Percentiles rank a stretch among this genome's conserved stretches.
Evolutionary conservation across 2,888 invertebrate genomes (phyloP).

Genomic region (Oscheius sp.): DNA sequence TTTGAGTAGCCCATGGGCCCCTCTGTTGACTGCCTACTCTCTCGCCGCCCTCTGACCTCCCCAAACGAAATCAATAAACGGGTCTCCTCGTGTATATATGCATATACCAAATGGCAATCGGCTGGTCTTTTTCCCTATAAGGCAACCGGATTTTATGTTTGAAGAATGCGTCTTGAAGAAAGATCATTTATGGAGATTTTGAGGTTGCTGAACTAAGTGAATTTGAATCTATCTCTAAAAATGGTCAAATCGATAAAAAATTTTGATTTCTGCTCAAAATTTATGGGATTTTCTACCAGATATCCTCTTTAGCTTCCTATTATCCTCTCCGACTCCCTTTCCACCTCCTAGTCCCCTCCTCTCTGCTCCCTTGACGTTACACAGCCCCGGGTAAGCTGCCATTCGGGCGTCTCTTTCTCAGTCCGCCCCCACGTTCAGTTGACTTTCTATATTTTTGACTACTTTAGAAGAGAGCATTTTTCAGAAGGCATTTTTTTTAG

Average conservation of each 20-base stretch:
- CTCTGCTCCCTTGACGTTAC: constrained; percentile 9
- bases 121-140: background rate
- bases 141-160: constrained; percentile 1
- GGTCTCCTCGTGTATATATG: constrained; percentile 28
- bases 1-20: constrained; percentile 22
- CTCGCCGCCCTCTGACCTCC: constrained; percentile 34
- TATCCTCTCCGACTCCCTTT: too few species aligned
- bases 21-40: constrained; percentile 30
- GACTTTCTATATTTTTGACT: background rate
- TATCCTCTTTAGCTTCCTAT: too few species aligned
- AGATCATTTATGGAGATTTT: too few species aligned
- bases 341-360: too few species aligned
- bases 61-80: constrained; percentile 6
- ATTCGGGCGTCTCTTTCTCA: constrained; percentile 20
- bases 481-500: background rate
- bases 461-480: background rate
- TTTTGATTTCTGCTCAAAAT: background rate
- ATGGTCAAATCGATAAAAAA: too few species aligned
- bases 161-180: too few species aligned
- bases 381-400: constrained; percentile 20
- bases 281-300: too few species aligned
- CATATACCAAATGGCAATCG: constrained; percentile 24
- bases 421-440: constrained; percentile 26
- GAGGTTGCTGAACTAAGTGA: too few species aligned
- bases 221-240: too few species aligned